Evolutionary conservation across 2,888 invertebrate genomes (phyloP).

Genomic region (Nephrocerus scutellatus): DNA sequence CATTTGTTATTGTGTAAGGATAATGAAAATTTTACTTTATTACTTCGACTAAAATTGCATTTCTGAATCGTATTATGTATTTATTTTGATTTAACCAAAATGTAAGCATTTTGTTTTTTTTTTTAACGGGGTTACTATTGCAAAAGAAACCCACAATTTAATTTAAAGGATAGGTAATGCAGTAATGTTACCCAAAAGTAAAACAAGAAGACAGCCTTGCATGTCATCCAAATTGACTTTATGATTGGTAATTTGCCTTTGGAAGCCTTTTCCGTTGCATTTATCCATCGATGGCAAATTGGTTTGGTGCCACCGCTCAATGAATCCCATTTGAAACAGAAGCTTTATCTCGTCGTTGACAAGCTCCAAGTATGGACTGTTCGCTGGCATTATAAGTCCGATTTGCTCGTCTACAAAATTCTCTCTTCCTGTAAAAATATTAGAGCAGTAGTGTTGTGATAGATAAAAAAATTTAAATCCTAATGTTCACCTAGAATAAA

Average conservation of each 20-base stretch:
- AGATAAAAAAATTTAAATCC: not conserved
- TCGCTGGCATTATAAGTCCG: conserved; percentile 65
- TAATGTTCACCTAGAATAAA: conserved; percentile 58
- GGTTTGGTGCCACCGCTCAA: conserved; percentile 72
- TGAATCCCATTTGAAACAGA: conserved; percentile 78
- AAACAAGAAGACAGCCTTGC: conserved; percentile 86
- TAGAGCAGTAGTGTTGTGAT: not conserved
- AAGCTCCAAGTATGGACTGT: conserved; percentile 68
- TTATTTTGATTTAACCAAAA: no score
- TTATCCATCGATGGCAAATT: conserved; percentile 72
- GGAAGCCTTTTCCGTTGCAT: conserved; percentile 62
- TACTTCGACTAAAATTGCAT: no score
- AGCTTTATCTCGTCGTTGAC: conserved; percentile 72
- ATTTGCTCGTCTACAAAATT: conserved; percentile 75
- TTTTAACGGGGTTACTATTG: no score
- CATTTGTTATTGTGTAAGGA: no score
- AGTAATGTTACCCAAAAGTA: conserved; percentile 74
- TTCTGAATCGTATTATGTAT: no score
- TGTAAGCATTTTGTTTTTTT: no score
- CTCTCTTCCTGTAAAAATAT: conserved; percentile 54
- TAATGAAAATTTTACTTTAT: no score
- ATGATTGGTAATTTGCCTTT: conserved; percentile 70
- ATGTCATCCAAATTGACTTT: conserved; percentile 84
- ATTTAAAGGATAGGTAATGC: no score
- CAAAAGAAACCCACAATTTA: no score